These are phyloP conservation scores for Heliconius eleuchia DNA, from an alignment of 1,140 invertebrate species.

Conservation along the genomic window DNA sequence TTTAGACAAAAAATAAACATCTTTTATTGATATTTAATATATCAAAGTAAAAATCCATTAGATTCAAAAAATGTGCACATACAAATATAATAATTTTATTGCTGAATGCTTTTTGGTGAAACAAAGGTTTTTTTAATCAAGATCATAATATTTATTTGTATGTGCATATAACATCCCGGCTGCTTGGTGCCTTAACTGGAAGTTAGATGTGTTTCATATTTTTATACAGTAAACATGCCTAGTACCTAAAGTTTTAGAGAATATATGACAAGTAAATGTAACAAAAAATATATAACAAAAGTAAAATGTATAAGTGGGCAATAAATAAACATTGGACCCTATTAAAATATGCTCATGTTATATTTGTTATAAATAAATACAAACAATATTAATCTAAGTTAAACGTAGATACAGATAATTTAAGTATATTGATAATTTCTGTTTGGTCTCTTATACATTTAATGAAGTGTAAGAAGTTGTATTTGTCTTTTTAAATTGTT, in stretches of 20 bases:
- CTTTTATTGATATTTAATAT: neutral
- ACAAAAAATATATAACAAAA: neutral
- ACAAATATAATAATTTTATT: neutral
- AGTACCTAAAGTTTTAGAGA: neutral
- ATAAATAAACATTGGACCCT: neutral
- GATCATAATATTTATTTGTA: constrained; percentile 10
- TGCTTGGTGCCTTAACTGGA: constrained; percentile 37
- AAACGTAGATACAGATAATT: neutral
- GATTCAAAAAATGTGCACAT: neutral
- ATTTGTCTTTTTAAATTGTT: neutral
- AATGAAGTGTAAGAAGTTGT: neutral
- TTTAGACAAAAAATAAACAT: neutral
- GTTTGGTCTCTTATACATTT: neutral
- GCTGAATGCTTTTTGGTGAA: no score
- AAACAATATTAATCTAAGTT: neutral
- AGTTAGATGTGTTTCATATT: constrained; percentile 23
- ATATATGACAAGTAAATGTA: neutral
- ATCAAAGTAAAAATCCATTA: neutral
- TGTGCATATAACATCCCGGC: neutral
- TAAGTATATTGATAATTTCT: constrained; percentile 4
- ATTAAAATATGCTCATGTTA: neutral
- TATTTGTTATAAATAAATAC: neutral
- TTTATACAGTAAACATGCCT: constrained; percentile 20
- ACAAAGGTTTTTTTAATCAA: no score
- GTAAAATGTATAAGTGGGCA: neutral